phyloP scores from a whole-genome alignment of 1,140 invertebrate species.

The Temnothorax nylanderi region DNA sequence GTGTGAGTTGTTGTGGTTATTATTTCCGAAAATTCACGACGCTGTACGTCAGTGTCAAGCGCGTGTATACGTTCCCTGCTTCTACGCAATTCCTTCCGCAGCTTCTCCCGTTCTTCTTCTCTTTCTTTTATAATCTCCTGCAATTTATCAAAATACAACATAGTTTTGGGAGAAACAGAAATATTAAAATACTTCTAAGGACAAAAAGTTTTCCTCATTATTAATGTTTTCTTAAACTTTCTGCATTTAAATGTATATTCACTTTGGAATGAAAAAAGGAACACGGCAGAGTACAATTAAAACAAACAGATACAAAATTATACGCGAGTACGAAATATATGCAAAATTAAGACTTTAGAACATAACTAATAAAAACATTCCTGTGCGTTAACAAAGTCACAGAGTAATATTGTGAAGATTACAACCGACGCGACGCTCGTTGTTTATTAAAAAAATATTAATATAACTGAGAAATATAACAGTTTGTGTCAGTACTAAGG shows the following conservation, averaged over 20 bases:
- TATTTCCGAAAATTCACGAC: constrained; percentile 76
- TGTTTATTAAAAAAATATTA: no score
- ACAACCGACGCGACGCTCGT: no score
- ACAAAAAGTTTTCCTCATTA: background rate
- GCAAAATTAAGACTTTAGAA: background rate
- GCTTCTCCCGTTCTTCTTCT: constrained; percentile 91
- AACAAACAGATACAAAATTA: no score
- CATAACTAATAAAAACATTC: background rate
- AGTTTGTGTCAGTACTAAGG: no score
- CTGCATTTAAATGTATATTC: background rate
- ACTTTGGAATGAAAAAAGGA: no score
- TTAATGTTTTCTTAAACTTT: background rate
- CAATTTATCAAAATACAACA: constrained; percentile 64
- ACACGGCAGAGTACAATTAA: no score
- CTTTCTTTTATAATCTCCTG: constrained; percentile 91
- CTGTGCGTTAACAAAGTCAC: no score
- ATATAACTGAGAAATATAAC: no score
- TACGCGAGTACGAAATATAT: background rate
- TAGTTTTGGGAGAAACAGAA: constrained; percentile 43
- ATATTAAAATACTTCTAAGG: background rate
- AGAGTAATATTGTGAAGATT: no score
- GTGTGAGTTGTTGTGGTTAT: constrained; percentile 70
- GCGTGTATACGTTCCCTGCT: constrained; percentile 91
- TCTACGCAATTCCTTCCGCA: constrained; percentile 90
- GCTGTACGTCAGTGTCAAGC: constrained; percentile 85